Base-by-base conservation (phyloP, 2,113 vertebrate species). In the Pomatorhinus ruficollis region DNA sequence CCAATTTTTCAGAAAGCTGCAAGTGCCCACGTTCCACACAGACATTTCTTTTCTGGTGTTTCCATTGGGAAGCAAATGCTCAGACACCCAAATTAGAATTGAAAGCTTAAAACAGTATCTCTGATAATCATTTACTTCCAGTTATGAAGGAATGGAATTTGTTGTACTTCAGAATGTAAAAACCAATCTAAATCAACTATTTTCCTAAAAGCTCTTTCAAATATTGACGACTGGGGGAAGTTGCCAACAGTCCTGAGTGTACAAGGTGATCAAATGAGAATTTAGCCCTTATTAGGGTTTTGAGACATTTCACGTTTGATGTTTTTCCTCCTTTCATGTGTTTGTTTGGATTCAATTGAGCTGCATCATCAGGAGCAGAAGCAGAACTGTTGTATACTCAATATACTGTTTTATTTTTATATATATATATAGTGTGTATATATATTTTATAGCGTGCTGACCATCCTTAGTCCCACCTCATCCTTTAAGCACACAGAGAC, bases 401-500 rank as follows among this genome's bases (percentile, higher is more conserved):
- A 59, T 17, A 23, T 30, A 30, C 2, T 45, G 19, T 18, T 47
- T 47, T 60, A 45, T n/a, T 15, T 42, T 1, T 17, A 21, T 9
- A 11, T 10, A 30, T 42, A 44, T 49, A 5, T 17, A 12, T 13
- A 15, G 12, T 72, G 31, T 56, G 10, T 22, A n/a, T 44, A 27
- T 22, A 23, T 50, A 37, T 52, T 28, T 52, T n/a, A 42, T 2
- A 19, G 2, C 7, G 11, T 35, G n/a, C 54, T 61, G 70, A 7
- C 42, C 17, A 33, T 31, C 40, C 25, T 42, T 47, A 61, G 9
- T 47, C 54, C 61, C 9, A 0, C 6, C 8, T 40, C 31, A 54
- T 22, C 37, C 12, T 60, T 24, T 6, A 28, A 71, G 15, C 31
- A 14, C 10, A 5, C 0, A 0, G 30, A 39, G 37, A 12, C 27